These are phyloP conservation scores for Drosophila basisetae DNA, from an alignment of 2,888 invertebrate species.

Conservation along the genomic window DNA sequence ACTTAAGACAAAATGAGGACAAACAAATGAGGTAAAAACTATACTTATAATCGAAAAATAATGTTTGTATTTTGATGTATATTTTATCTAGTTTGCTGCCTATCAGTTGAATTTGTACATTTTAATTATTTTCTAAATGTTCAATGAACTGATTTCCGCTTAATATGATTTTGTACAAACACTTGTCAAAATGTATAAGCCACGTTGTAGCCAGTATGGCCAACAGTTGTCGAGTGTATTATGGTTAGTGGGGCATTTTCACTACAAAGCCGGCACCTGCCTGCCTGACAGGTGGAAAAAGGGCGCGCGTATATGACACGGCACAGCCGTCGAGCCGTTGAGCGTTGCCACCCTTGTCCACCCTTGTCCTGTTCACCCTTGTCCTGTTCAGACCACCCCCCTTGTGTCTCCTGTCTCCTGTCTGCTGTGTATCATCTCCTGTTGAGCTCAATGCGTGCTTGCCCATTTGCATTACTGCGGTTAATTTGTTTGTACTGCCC, in stretches of 20 bases:
- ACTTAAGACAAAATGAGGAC: neutral
- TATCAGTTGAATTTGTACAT: neutral
- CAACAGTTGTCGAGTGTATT: constrained; percentile 35
- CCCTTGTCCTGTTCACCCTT: constrained; percentile 19
- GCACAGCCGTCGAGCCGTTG: constrained; percentile 36
- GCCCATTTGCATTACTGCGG: constrained; percentile 81
- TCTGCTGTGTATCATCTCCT: neutral
- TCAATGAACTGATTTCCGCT: no score
- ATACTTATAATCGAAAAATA: neutral
- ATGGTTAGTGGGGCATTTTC: constrained; percentile 20
- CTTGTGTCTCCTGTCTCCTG: neutral
- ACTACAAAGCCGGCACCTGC: constrained; percentile 35
- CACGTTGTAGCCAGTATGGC: constrained; percentile 13
- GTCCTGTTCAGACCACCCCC: constrained; percentile 19
- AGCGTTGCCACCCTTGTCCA: constrained; percentile 14
- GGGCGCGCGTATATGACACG: constrained; percentile 60
- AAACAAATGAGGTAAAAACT: no score
- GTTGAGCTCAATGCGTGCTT: constrained; percentile 49
- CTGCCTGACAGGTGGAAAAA: constrained; percentile 58
- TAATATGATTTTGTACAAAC: neutral
- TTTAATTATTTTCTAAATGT: neutral
- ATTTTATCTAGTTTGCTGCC: neutral
- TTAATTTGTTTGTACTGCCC: constrained; percentile 78
- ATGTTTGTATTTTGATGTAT: neutral
- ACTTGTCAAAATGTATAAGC: neutral